Conservation (phyloP, 2,888 invertebrate species). For the Xestia rhomboidea region DNA sequence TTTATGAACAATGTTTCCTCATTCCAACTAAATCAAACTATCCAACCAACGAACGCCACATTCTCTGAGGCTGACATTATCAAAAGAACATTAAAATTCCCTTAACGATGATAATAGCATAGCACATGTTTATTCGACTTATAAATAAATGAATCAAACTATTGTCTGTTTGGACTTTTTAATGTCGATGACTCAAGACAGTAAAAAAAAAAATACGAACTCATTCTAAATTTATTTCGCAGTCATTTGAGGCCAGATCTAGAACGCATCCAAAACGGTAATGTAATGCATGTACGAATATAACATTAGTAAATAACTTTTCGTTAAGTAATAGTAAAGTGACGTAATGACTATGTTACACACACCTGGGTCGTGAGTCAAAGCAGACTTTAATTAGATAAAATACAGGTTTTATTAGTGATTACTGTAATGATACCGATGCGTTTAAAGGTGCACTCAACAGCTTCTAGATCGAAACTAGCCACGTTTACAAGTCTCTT, state of each 20-base stretch:
- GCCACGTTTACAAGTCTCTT: not conserved
- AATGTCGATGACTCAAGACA: constrained; percentile 22
- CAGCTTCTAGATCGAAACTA: not conserved
- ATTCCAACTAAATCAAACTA: not conserved
- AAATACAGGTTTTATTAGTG: constrained; percentile 48
- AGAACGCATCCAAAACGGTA: constrained; percentile 52
- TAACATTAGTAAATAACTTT: constrained; percentile 50
- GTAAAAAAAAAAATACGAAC: not conserved
- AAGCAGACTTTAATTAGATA: constrained; percentile 23
- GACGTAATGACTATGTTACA: constrained; percentile 41
- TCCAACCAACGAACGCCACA: not conserved
- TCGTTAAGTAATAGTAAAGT: constrained; percentile 43
- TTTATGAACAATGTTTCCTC: not conserved
- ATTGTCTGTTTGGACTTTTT: not conserved
- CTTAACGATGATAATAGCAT: not conserved
- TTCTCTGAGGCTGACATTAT: not conserved
- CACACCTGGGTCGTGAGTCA: constrained; percentile 25
- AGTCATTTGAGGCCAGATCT: constrained; percentile 27
- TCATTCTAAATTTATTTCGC: constrained; percentile 35
- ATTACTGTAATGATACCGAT: constrained; percentile 36
- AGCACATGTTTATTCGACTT: not conserved
- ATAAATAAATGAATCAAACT: not conserved
- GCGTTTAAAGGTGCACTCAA: constrained; percentile 19
- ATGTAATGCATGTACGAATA: constrained; percentile 59
- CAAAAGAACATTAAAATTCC: not conserved